Percentiles rank a stretch among this genome's conserved stretches.
phyloP scores from a whole-genome alignment of 2,797 vertebrate genomes.

The Ceyx erithaca region DNA sequence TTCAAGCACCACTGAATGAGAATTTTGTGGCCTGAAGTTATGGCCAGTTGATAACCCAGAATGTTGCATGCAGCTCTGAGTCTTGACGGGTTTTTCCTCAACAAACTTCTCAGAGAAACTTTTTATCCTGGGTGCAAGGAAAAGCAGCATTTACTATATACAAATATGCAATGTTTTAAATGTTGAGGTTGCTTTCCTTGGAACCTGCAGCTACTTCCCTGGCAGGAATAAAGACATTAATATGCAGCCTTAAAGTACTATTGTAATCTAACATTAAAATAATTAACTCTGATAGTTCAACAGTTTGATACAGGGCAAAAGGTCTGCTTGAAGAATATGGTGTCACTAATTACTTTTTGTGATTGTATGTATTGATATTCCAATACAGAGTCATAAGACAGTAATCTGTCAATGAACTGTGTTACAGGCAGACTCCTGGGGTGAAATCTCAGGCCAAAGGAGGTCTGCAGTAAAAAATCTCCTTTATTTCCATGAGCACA shows the following conservation, averaged over 20 bases:
- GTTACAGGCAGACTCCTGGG: not conserved
- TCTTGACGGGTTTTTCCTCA: not conserved
- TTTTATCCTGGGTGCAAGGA: not conserved
- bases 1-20: not conserved
- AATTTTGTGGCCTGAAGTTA: not conserved
- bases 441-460: not conserved
- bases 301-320: not conserved
- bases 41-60: rapidly evolving
- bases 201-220: not conserved
- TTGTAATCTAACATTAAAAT: not conserved
- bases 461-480: not conserved
- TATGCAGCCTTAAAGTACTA: not conserved
- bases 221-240: not conserved
- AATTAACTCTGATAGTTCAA: not conserved
- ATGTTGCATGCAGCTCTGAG: not conserved
- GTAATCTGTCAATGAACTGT: not conserved
- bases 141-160: not conserved
- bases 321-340: not conserved
- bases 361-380: not conserved
- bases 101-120: not conserved
- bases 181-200: not conserved
- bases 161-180: not conserved
- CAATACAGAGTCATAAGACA: not conserved
- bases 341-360: not conserved
- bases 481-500: not conserved